phyloP scores from a whole-genome alignment of 1,140 invertebrate genomes.

The Limonius californicus region DNA sequence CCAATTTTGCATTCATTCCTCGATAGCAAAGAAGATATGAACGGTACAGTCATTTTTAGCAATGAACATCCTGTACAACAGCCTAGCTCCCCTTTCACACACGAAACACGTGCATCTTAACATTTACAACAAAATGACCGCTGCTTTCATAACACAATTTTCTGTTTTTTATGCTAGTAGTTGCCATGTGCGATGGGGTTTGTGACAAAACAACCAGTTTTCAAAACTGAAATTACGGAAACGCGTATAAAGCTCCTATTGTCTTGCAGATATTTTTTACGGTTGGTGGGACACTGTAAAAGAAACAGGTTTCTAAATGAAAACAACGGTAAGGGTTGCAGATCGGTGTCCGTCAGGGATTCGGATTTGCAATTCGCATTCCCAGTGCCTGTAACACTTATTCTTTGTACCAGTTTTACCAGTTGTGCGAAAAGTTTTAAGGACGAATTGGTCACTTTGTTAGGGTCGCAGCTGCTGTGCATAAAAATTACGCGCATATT shows the following conservation, averaged over 20 bases:
- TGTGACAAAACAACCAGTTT: slow-evolving; percentile 10
- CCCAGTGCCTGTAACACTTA: slow-evolving; percentile 9
- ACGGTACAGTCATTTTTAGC: no score
- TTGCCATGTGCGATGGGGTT: background rate
- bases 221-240: slow-evolving; percentile 7
- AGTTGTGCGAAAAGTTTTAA: slow-evolving; percentile 17
- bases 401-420: slow-evolving; percentile 34
- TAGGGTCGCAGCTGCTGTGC: background rate
- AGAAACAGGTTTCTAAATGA: slow-evolving; percentile 5
- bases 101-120: no score
- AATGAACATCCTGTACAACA: no score
- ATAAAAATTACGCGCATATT: background rate
- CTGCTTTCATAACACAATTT: no score
- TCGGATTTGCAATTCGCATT: slow-evolving; percentile 4
- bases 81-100: no score
- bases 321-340: slow-evolving; percentile 4
- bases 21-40: no score
- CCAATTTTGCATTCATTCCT: no score
- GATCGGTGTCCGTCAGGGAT: background rate
- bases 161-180: no score
- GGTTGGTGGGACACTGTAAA: background rate
- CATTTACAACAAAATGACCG: no score
- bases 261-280: background rate
- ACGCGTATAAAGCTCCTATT: background rate
- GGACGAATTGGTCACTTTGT: background rate